Base-by-base conservation (phyloP, 2,797 vertebrate genomes). In the Gymnoscopelus braueri region DNA sequence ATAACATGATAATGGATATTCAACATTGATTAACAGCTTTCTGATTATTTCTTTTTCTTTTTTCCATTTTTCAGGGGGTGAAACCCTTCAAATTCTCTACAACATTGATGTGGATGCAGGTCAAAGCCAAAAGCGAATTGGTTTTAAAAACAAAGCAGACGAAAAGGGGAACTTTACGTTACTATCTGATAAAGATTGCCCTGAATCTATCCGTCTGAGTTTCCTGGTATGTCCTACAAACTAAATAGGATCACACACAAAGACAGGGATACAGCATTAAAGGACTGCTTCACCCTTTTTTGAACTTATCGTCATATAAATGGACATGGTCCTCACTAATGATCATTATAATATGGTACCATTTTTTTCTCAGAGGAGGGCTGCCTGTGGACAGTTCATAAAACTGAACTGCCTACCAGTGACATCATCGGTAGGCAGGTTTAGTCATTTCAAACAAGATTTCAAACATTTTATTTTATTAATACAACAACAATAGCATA, bases 91-190 rank as follows among this genome's bases (percentile, higher is more conserved):
- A 13, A 29, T 92, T 72, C 8, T 51, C 15, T 92, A 90, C 80
- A 76, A 73, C 0, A 57, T 94, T 87, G 87, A 92, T 0, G 77
- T 95, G 74, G 94, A 95, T 49, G 74, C 74, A 66, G 49, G 3
- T 15, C 92, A 87, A 78, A 72, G 80, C 13, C 74, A 81, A 75
- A 93, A 83, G 65, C 91, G 94, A 15, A 71, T 93, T 0, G 71
- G 60, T 67, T 87, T 82, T 71, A 55, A 2, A 0, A 32, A 87
- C 0, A 15, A 2, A n/a, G 5, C 60, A 48, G 10, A 56, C 26
- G 48, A 51, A 15, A 56, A 13, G 14, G 13, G 1, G 2, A 57
- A 0, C 0, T 79, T 87, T 3, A 23, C 0, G 7, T 19, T 81
- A 13, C 71, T 5, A 10, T 0, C 3, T 3, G 35, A 63, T 0